A percentile compares a stretch with the other conserved stretches of the same genome.
Conservation (phyloP, 2,113 vertebrate species). For the Colius striatus region DNA sequence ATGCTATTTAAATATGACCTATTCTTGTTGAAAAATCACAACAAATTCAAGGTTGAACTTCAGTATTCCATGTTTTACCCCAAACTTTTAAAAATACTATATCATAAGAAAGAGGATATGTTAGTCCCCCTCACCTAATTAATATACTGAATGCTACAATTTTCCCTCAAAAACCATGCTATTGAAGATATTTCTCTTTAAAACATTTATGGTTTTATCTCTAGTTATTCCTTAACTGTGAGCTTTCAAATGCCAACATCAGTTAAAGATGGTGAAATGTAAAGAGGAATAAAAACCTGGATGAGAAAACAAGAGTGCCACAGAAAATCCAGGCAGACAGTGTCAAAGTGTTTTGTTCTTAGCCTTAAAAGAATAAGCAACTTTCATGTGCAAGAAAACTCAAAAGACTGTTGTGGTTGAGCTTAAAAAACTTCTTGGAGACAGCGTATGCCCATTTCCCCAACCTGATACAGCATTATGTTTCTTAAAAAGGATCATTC, state of each 20-base stretch:
- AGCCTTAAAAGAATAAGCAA: background rate
- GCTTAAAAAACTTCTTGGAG: background rate
- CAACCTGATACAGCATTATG: background rate
- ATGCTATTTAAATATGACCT: background rate
- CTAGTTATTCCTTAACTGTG: background rate
- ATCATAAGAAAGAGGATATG: background rate
- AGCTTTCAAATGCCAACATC: background rate
- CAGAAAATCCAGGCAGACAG: background rate
- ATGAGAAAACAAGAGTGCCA: background rate
- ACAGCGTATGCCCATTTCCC: background rate
- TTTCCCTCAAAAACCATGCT: background rate
- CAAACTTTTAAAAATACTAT: background rate
- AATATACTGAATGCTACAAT: background rate
- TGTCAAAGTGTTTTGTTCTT: background rate
- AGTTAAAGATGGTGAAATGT: background rate
- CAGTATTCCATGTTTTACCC: background rate
- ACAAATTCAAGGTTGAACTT: constrained; percentile 40
- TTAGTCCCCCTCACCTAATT: background rate
- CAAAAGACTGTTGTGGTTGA: background rate
- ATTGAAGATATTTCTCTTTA: background rate
- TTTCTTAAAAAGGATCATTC: background rate
- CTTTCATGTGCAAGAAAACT: background rate
- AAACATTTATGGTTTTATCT: background rate
- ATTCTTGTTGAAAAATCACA: constrained; percentile 36
- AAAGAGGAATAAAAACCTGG: background rate